A percentile compares a stretch with the other conserved stretches of the same genome.
phyloP scores from a whole-genome alignment of 2,888 invertebrate species.

The Lycocerus yunnanus region DNA sequence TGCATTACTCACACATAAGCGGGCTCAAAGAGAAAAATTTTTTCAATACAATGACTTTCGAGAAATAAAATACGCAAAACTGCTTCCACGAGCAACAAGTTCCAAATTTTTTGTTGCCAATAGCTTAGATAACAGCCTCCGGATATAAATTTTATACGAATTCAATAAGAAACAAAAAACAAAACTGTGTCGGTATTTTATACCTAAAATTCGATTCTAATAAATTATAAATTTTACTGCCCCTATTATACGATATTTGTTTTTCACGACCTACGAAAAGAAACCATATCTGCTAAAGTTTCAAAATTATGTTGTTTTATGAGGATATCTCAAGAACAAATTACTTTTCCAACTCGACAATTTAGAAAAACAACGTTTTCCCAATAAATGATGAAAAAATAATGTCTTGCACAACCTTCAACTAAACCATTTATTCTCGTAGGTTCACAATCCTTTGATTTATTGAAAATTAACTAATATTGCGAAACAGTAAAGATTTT shows the following conservation, averaged over 20 bases:
- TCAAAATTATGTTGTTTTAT: not conserved
- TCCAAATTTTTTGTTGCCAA: not conserved
- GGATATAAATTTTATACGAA: not conserved
- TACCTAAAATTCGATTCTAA: not conserved
- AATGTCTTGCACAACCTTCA: not conserved
- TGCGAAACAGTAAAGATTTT: not conserved
- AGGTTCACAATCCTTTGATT: not conserved
- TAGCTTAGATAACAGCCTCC: not conserved
- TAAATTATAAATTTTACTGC: not conserved
- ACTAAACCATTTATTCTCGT: not conserved
- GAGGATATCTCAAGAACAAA: not conserved
- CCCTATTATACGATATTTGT: not conserved
- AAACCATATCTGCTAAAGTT: not conserved
- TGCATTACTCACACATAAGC: not conserved
- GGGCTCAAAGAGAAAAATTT: not conserved
- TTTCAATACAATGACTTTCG: not conserved
- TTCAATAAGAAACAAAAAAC: not conserved
- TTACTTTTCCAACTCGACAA: not conserved
- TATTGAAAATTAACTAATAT: not conserved
- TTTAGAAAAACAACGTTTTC: not conserved
- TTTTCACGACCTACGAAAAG: not conserved
- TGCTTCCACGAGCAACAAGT: not conserved
- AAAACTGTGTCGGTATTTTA: not conserved
- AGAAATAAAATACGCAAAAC: not conserved
- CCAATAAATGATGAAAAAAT: not conserved